Conservation (phyloP, 2,888 invertebrate species). For the Parascotia fuliginaria region DNA sequence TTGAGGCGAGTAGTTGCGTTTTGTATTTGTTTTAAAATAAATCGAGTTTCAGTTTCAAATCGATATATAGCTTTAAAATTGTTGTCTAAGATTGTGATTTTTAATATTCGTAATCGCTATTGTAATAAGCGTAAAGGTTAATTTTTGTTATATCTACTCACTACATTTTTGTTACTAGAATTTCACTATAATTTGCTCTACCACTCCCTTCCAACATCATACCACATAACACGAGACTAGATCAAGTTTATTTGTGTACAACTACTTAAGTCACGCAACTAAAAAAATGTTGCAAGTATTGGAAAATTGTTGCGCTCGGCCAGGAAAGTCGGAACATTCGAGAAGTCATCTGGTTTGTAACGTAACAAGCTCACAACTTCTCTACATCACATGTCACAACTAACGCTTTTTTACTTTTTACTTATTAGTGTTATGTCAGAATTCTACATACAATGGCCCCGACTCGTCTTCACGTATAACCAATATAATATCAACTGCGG, state of each 20-base stretch:
- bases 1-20: too few species aligned
- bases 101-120: too few species aligned
- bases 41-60: too few species aligned
- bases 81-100: too few species aligned
- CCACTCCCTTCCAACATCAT: conserved; percentile 35
- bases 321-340: conserved; percentile 74
- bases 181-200: conserved; percentile 25
- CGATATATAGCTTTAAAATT: too few species aligned
- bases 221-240: conserved; percentile 44
- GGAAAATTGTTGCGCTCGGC: conserved; percentile 58
- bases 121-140: too few species aligned
- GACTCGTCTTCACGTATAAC: too few species aligned
- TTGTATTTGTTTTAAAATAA: too few species aligned
- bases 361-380: conserved; percentile 48
- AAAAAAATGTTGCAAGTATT: conserved; percentile 47
- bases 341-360: conserved; percentile 56
- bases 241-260: conserved; percentile 63
- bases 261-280: conserved; percentile 46
- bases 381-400: conserved; percentile 9
- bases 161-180: too few species aligned
- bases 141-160: too few species aligned
- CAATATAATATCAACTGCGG: too few species aligned
- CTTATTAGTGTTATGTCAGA: background rate
- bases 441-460: too few species aligned
- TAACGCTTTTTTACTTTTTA: background rate